phyloP scores from a whole-genome alignment of 2,888 invertebrate species.

The Achlya flavicornis region DNA sequence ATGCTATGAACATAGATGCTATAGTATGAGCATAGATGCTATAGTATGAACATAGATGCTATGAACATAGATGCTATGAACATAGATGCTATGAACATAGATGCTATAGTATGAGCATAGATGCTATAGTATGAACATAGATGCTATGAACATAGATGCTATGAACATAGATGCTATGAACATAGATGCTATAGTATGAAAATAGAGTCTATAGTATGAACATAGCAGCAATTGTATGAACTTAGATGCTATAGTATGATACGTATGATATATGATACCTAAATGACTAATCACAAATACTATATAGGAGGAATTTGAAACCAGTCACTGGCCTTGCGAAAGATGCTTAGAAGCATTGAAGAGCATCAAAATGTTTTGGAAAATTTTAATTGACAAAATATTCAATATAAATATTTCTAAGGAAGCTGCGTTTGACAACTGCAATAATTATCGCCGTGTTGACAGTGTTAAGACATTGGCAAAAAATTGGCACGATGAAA shows the following conservation, averaged over 20 bases:
- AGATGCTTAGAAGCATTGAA: conserved; percentile 71
- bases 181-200: too few relatives aligned
- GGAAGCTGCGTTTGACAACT: conserved; percentile 33
- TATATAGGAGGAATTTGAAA: conserved; percentile 72
- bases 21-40: too few relatives aligned
- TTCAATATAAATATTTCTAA: conserved; percentile 57
- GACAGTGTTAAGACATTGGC: conserved; percentile 57
- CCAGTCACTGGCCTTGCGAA: conserved; percentile 75
- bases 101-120: too few relatives aligned
- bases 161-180: too few relatives aligned
- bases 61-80: too few relatives aligned
- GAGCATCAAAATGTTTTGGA: conserved; percentile 76
- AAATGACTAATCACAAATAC: conserved; percentile 6
- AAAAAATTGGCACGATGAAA: conserved; percentile 64
- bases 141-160: too few relatives aligned
- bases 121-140: too few relatives aligned
- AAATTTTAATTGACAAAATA: conserved; percentile 67
- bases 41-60: too few relatives aligned
- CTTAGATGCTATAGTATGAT: background rate
- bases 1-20: too few relatives aligned
- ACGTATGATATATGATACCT: conserved; percentile 1
- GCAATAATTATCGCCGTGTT: conserved; percentile 27
- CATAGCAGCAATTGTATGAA: too few relatives aligned
- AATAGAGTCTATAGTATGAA: too few relatives aligned
- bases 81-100: too few relatives aligned